These are phyloP conservation scores for Alces alces DNA, from an alignment of 2,113 vertebrate species.

Conservation along the genomic window DNA sequence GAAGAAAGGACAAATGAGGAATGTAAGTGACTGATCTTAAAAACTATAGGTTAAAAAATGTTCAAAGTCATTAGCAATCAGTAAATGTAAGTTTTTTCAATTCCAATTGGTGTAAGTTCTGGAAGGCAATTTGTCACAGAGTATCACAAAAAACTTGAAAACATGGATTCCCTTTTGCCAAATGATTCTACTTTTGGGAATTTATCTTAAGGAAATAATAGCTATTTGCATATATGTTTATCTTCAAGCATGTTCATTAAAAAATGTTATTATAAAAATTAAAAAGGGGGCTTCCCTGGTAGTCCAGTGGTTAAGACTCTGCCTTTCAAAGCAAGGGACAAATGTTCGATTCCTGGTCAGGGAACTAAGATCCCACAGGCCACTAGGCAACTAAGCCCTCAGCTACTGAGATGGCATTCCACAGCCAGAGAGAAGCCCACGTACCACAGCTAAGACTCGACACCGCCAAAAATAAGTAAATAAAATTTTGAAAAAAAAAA, in stretches of 20 bases:
- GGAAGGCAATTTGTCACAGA: background rate
- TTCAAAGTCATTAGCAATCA: background rate
- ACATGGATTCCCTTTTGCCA: background rate
- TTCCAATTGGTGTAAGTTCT: background rate
- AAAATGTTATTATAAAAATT: no score
- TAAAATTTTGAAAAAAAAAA: no score
- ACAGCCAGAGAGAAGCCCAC: no score
- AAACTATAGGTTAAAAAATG: background rate
- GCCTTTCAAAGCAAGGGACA: no score
- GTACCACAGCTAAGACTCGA: no score
- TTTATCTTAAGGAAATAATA: constrained; percentile 6
- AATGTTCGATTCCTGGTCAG: no score
- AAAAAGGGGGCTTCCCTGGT: no score
- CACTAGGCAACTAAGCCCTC: no score
- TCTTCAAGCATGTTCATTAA: background rate
- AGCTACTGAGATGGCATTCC: no score
- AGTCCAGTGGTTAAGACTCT: no score
- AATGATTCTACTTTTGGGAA: background rate
- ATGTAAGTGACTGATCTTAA: background rate
- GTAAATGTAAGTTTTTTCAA: background rate
- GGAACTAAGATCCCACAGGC: no score
- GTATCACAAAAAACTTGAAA: background rate
- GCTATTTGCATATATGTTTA: background rate
- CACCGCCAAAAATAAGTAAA: no score
- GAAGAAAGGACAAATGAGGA: background rate